Percentiles rank a stretch among this genome's conserved stretches.
Evolutionary conservation across 2,888 invertebrate genomes (phyloP).

Genomic region (Morinoia aosen): DNA sequence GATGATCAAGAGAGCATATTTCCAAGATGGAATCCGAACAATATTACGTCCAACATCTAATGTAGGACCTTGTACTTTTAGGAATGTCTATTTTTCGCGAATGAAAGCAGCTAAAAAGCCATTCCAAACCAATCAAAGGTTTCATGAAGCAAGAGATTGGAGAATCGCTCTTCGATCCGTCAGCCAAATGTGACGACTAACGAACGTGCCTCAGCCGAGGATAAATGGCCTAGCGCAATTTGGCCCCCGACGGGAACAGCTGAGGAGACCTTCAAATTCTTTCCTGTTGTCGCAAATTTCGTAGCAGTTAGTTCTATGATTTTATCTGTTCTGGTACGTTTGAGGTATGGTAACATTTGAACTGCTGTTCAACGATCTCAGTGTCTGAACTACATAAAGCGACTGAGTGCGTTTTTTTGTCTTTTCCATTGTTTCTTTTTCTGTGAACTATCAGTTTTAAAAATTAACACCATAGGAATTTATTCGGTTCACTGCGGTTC

Average conservation of each 20-base stretch:
- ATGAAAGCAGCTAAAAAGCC: neutral
- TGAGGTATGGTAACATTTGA: no score
- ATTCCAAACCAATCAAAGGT: slow-evolving; percentile 24
- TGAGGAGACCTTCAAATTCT: neutral
- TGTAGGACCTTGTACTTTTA: neutral
- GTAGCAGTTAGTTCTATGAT: neutral
- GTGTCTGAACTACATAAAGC: no score
- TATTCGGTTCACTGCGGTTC: no score
- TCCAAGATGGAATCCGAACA: neutral
- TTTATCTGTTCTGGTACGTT: neutral
- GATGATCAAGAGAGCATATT: neutral
- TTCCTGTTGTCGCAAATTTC: neutral
- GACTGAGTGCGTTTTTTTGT: no score
- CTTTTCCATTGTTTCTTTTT: no score
- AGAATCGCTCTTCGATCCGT: neutral
- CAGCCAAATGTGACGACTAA: slow-evolving; percentile 40
- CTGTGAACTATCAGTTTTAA: no score
- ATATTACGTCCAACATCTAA: neutral
- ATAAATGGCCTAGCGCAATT: slow-evolving; percentile 25
- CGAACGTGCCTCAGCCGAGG: neutral
- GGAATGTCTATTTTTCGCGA: neutral
- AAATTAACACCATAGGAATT: no score
- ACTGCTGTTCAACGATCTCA: no score
- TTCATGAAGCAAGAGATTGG: slow-evolving; percentile 47
- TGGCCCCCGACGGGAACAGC: neutral